Evolutionary conservation across 2,888 invertebrate genomes (phyloP), one percentile per base, ranked within the genome.

Genomic region (Ormyrus nitidulus): DNA sequence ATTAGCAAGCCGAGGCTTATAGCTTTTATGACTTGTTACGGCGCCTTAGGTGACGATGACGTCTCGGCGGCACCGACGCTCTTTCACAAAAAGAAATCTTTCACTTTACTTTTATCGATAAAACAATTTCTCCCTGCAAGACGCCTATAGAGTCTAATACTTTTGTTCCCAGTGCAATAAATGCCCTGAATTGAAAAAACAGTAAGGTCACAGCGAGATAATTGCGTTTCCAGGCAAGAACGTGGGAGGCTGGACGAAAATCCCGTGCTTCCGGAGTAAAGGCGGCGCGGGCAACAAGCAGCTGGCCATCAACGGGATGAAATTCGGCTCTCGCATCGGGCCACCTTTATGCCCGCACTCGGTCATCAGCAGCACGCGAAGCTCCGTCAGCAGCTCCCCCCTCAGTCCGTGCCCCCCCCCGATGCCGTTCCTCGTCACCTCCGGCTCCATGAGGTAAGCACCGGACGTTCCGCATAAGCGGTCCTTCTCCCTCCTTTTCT

Each of bases 341-440:
- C 92, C 94, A 3, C 95, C 95, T 0, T 94, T 94, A 84, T 95
- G 95, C 87, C 95, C 95, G 3, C 94, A 95, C 86, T 94, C 94
- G 70, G 92, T 94, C 54, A 92, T 95, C 85, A 94, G 94, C 75
- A 94, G 94, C 82, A 94, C 94, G 10, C 90, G 93, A 82, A 93
- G 93, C 85, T 93, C 93, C 19, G 93, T 95, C 58, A 94, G 94
- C 73, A 93, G 94, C 62, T 93, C 92, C 49, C 94, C 94, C 46
- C 93, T 94, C 46, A 92, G 92, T 80, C 94, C 94, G n/a, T 95
- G 95, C 86, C 95, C 95, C 5, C 94, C 95, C n/a, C 95, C 95
- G 9, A 92, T 94, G 91, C 95, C 95, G 75, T 95, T 95, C 91
- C 92, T 95, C 82, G 94, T 95, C 86, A 94, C 94, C 81, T 94